A percentile compares a stretch with the other conserved stretches of the same genome.
phyloP scores from a whole-genome alignment of 2,888 invertebrate species.

The Ceraclea dissimilis region DNA sequence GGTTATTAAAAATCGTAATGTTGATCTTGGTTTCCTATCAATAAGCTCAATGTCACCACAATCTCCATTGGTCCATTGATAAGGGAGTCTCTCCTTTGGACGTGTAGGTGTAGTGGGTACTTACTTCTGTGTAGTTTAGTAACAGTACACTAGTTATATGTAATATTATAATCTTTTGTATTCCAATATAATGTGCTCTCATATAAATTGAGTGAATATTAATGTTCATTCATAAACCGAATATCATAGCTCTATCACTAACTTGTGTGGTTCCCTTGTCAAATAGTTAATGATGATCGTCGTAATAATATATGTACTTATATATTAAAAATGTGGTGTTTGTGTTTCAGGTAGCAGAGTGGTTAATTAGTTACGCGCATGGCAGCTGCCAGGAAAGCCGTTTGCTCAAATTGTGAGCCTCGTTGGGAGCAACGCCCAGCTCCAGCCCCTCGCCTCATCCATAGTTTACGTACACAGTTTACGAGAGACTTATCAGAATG shows the following conservation, averaged over 20 bases:
- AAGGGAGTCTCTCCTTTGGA: not conserved
- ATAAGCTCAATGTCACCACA: no score
- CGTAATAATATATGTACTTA: not conserved
- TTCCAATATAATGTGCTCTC: no score
- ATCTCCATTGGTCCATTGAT: not conserved
- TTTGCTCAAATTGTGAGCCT: conserved; percentile 24
- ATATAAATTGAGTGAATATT: no score
- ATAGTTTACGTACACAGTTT: conserved; percentile 17
- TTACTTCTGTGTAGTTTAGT: not conserved
- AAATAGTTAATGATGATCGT: not conserved
- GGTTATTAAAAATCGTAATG: no score
- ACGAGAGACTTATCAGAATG: conserved; percentile 18
- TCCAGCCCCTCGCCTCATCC: conserved; percentile 18
- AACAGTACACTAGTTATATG: not conserved
- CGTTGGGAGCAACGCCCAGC: conserved; percentile 23
- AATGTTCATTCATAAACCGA: no score
- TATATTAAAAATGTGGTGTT: not conserved
- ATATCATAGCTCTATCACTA: no score
- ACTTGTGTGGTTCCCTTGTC: no score
- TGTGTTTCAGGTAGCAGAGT: conserved; percentile 20
- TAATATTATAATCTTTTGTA: no score
- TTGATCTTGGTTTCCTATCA: no score
- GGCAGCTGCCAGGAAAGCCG: conserved; percentile 21
- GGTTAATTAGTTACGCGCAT: conserved; percentile 20
- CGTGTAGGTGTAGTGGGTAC: not conserved